Conservation (phyloP, 2,888 invertebrate species). For the Pollenia labialis region DNA sequence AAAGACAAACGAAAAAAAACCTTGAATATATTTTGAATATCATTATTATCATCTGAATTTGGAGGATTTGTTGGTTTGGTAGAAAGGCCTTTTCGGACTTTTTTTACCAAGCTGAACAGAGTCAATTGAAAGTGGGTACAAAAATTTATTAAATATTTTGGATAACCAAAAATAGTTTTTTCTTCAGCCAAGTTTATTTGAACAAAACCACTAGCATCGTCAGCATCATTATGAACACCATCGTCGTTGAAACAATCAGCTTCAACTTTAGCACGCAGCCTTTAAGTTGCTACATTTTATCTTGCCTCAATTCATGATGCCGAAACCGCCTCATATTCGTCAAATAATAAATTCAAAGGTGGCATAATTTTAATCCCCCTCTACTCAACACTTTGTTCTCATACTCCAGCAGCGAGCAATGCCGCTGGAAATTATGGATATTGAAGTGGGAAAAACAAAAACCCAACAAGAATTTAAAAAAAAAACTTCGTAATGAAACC, state of each 20-base stretch:
- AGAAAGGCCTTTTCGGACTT: constrained; percentile 16
- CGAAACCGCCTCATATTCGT: constrained; percentile 41
- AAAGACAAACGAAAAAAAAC: neutral
- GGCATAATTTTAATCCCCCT: constrained; percentile 55
- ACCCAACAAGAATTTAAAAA: neutral
- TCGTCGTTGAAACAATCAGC: constrained; percentile 18
- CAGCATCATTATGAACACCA: constrained; percentile 6
- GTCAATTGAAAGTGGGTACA: no score
- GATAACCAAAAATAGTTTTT: neutral
- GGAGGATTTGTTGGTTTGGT: neutral
- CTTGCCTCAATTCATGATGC: constrained; percentile 45
- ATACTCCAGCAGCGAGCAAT: constrained; percentile 20
- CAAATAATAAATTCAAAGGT: constrained; percentile 65
- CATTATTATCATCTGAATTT: constrained; percentile 39
- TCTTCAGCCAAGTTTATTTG: neutral
- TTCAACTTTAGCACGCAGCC: constrained; percentile 38
- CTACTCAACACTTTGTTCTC: constrained; percentile 52
- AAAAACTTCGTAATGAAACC: constrained; percentile 13
- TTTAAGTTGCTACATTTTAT: constrained; percentile 32
- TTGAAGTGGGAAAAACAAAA: constrained; percentile 22
- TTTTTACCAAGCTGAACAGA: neutral
- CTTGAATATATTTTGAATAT: constrained; percentile 32
- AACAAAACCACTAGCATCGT: neutral
- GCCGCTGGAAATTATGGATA: constrained; percentile 38
- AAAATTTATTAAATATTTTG: neutral